Percentiles rank a stretch among this genome's conserved stretches.
phyloP scores from a whole-genome alignment of 2,888 invertebrate species.

The Chrysomela aeneicollis region DNA sequence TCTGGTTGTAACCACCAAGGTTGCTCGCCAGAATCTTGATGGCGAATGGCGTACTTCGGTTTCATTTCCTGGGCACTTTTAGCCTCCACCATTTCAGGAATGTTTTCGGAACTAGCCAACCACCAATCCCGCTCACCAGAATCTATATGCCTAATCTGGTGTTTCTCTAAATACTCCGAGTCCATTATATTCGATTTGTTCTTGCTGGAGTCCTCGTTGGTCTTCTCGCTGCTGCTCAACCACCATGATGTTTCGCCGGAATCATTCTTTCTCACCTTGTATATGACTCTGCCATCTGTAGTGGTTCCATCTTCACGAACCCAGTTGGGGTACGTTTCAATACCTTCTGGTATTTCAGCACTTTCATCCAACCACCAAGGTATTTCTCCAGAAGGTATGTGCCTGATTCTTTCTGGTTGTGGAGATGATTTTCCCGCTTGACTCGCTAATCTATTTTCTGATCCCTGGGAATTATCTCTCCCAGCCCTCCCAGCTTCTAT shows the following conservation, averaged over 20 bases:
- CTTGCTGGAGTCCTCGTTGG: conserved; percentile 29
- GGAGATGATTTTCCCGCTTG: neutral
- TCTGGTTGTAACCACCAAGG: conserved; percentile 68
- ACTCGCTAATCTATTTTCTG: neutral
- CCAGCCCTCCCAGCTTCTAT: conserved; percentile 73
- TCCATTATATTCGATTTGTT: conserved; percentile 58
- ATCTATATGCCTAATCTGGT: conserved; percentile 70
- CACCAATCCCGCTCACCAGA: conserved; percentile 78
- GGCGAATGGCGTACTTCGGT: conserved; percentile 56
- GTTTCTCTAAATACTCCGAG: conserved; percentile 65
- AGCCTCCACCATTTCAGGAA: conserved; percentile 52
- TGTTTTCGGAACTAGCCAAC: conserved; percentile 64
- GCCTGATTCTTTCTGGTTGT: conserved; percentile 35
- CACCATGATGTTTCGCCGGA: conserved; percentile 50
- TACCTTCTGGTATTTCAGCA: conserved; percentile 72
- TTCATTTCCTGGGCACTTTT: conserved; percentile 35
- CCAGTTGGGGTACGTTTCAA: conserved; percentile 59
- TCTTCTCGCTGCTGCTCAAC: conserved; percentile 46
- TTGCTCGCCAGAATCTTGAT: conserved; percentile 64
- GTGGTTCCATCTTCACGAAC: conserved; percentile 47
- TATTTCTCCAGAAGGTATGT: conserved; percentile 64
- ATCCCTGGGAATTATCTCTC: conserved; percentile 63
- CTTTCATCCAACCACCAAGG: conserved; percentile 78
- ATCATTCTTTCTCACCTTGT: conserved; percentile 44
- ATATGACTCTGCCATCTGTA: conserved; percentile 37